Evolutionary conservation across 2,888 invertebrate genomes (phyloP).

Genomic region (Apeira syringaria): DNA sequence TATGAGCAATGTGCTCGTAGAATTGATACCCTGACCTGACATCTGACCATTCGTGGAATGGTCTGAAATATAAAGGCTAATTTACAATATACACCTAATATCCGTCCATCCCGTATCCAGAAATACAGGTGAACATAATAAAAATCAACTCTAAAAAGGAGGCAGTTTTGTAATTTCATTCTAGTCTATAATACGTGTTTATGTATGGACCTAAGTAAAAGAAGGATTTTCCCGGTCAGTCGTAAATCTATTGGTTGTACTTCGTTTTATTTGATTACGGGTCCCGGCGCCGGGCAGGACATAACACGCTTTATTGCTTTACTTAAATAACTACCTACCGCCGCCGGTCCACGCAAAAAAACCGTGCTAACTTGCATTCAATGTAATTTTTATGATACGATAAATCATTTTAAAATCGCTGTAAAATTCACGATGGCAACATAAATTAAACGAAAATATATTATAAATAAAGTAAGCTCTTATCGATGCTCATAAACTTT

Average conservation of each 20-base stretch:
- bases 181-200: constrained; percentile 33
- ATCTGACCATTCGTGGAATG: no score
- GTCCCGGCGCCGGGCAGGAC: constrained; percentile 50
- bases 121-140: no score
- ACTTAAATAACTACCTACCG: constrained; percentile 51
- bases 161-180: constrained; percentile 7
- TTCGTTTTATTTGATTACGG: constrained; percentile 65
- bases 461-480: no score
- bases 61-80: no score
- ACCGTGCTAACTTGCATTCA: constrained; percentile 31
- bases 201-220: constrained; percentile 34
- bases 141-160: no score
- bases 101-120: no score
- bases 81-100: no score
- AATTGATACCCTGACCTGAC: no score
- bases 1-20: no score
- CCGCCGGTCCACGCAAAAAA: constrained; percentile 28
- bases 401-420: constrained; percentile 33
- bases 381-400: constrained; percentile 37
- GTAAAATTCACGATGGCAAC: constrained; percentile 18
- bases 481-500: no score
- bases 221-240: constrained; percentile 46
- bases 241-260: constrained; percentile 59
- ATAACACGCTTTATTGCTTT: constrained; percentile 62
- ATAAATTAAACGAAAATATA: constrained; percentile 26